Evolutionary conservation across 2,797 vertebrate genomes (phyloP).

Genomic region (Crenuchus spilurus): DNA sequence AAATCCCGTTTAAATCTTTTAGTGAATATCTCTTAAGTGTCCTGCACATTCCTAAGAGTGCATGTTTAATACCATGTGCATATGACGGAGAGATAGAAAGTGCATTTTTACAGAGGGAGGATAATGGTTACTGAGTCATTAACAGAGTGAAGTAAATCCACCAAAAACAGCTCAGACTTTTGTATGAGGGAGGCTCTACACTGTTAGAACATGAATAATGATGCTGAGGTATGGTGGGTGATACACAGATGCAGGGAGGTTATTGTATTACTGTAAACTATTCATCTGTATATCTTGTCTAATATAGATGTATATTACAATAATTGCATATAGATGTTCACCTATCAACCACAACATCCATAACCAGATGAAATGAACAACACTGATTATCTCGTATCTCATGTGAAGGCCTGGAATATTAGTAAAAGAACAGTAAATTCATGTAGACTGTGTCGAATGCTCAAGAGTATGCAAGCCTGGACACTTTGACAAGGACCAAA

Average conservation of each 20-base stretch:
- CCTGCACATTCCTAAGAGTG: background rate
- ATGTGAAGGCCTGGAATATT: too few species aligned
- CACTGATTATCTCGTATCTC: too few species aligned
- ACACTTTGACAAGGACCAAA: too few species aligned
- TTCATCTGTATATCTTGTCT: too few species aligned
- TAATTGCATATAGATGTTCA: too few species aligned
- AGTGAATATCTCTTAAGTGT: background rate
- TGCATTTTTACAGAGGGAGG: conserved; percentile 24
- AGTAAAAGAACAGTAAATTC: too few species aligned
- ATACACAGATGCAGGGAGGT: background rate
- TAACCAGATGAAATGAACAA: too few species aligned
- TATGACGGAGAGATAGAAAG: conserved; percentile 41
- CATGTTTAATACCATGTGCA: conserved; percentile 4
- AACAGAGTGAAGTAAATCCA: conserved; percentile 46
- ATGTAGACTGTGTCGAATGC: too few species aligned
- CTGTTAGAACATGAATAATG: conserved; percentile 27
- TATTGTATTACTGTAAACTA: background rate
- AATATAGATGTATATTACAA: too few species aligned
- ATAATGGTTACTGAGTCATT: conserved; percentile 42
- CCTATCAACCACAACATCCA: too few species aligned
- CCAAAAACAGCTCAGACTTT: background rate
- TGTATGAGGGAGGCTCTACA: conserved; percentile 34
- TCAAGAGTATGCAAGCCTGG: too few species aligned
- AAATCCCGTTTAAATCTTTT: conserved; percentile 6
- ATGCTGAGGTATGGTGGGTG: conserved; percentile 10